A percentile compares a stretch with the other conserved stretches of the same genome.
These are phyloP conservation scores for Myodes glareolus DNA, from an alignment of 2,113 vertebrate genomes.

Conservation along the genomic window DNA sequence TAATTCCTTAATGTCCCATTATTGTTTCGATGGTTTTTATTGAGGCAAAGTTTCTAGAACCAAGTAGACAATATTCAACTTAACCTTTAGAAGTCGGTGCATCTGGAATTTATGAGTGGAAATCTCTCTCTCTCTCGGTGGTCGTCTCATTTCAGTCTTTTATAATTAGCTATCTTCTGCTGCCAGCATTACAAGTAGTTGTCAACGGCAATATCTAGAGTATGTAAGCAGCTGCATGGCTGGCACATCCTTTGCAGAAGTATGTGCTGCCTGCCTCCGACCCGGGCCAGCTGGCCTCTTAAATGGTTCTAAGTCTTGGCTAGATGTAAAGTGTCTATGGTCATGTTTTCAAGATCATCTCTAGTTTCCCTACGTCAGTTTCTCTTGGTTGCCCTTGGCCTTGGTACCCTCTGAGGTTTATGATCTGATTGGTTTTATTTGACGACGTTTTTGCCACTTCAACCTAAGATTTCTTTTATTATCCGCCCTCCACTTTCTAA, in stretches of 20 bases:
- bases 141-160: background rate
- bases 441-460: slow-evolving; percentile 56
- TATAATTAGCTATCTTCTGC: background rate
- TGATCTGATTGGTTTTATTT: slow-evolving; percentile 66
- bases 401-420: background rate
- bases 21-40: slow-evolving; percentile 33
- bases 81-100: background rate
- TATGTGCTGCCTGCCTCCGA: background rate
- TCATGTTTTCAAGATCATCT: background rate
- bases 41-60: background rate
- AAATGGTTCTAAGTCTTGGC: background rate
- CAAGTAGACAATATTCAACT: background rate
- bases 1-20: background rate
- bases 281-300: background rate
- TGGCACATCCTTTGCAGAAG: slow-evolving; percentile 3
- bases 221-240: background rate
- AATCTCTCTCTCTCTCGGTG: background rate
- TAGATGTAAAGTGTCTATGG: background rate
- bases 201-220: slow-evolving; percentile 8
- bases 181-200: slow-evolving; percentile 18
- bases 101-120: background rate
- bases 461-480: slow-evolving; percentile 56
- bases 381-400: slow-evolving; percentile 22
- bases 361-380: background rate
- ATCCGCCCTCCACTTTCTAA: slow-evolving; percentile 36